Conservation (phyloP, 2,797 vertebrate genomes). For the Percopsis omiscomaycus region DNA sequence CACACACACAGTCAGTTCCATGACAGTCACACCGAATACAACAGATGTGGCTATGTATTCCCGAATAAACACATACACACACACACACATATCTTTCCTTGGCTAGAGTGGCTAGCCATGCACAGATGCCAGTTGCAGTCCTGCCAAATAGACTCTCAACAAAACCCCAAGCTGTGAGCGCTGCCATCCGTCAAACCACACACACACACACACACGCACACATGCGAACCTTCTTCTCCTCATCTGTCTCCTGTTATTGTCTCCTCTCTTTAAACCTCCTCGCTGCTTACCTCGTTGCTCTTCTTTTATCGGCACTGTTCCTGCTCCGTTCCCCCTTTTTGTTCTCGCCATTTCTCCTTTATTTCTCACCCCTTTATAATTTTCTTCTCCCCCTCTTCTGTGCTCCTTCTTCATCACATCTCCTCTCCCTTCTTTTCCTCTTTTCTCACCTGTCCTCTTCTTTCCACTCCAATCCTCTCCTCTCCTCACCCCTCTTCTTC, state of each 20-base stretch:
- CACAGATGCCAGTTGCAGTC: constrained; percentile 45
- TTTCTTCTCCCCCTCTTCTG: constrained; percentile 6
- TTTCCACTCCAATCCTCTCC: constrained; percentile 3
- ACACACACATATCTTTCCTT: constrained; percentile 13
- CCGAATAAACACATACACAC: constrained; percentile 12
- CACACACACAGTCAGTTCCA: not conserved
- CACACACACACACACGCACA: constrained; percentile 33
- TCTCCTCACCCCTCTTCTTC: constrained; percentile 9
- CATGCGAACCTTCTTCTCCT: constrained; percentile 15
- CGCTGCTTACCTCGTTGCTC: not conserved
- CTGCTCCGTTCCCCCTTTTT: not conserved
- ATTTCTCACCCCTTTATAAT: not conserved
- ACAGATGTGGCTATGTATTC: constrained; percentile 45
- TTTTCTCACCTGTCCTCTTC: not conserved
- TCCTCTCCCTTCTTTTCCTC: not conserved
- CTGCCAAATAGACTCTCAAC: constrained; percentile 47
- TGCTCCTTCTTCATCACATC: constrained; percentile 3
- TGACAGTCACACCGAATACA: constrained; percentile 30
- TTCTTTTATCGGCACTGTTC: not conserved
- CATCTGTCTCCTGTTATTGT: not conserved
- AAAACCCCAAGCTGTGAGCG: constrained; percentile 40
- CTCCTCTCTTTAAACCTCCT: not conserved
- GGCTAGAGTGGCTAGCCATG: constrained; percentile 37
- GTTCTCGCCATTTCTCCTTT: not conserved
- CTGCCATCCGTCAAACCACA: constrained; percentile 9